Base-by-base conservation (phyloP, 2,797 vertebrate species). In the Poecilia picta region DNA sequence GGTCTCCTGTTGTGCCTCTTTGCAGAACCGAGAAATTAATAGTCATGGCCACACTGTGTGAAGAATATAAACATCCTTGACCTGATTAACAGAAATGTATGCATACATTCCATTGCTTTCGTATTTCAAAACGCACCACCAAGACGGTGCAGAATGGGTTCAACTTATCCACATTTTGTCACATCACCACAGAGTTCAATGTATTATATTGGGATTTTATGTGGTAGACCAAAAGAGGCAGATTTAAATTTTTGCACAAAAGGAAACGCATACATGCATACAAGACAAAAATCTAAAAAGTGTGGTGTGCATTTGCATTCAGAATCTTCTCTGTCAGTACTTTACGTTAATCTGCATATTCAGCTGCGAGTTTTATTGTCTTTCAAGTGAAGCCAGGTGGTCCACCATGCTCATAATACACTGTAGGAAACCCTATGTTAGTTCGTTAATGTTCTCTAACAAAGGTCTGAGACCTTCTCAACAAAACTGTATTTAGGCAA, bases 21-120 rank as follows among this genome's bases (percentile, higher is more conserved):
- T 88, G 66, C 71, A 79, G 76, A 72, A 59, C 82, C 73, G 59
- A 85, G 82, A 90, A 83, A 84, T 75, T 81, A 91, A 91, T 81
- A 85, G 86, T 75, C 83, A 72, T 5, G 49, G 86, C 86, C 90
- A 91, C 23, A 79, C 88, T 77, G 86, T 82, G 87, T 91, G 83
- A 88, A 87, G 90, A 90, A 62, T 81, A 87, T 84, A 91, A 93
- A 93, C 89, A 89, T 85, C 80, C 59, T 75, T 45, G 74, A 74
- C 73, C 74, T 15, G 36, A 73, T 89, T 85, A 85, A 80, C 82
- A 84, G 79, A 81, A 81, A 84, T 41, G 76, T 66, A 82, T 49
- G 81, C 55, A 71, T 5, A 16, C 84, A 85, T 79, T 85, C 68
- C 74, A 70, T 85, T 76, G 68, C 73, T 82, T 82, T 77, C 62